Evolutionary conservation across 2,113 vertebrate species (phyloP).

Genomic region (Polypterus bichir): DNA sequence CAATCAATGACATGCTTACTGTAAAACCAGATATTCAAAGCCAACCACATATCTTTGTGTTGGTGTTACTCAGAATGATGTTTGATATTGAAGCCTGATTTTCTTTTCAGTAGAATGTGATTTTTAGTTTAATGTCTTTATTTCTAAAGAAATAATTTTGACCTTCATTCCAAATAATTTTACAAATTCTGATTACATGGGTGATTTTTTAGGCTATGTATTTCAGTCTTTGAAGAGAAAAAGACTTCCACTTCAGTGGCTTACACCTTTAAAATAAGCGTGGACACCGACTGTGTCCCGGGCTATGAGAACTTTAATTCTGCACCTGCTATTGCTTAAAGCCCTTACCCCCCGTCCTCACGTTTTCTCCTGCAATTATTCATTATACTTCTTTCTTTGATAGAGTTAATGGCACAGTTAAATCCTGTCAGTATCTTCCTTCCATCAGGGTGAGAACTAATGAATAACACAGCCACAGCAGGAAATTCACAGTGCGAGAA

Average conservation of each 20-base stretch:
- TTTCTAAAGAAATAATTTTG: no score
- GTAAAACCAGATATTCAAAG: no score
- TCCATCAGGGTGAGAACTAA: constrained; percentile 52
- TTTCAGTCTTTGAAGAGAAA: neutral
- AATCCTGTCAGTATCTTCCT: constrained; percentile 51
- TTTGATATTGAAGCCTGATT: no score
- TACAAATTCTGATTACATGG: no score
- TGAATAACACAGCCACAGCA: constrained; percentile 36
- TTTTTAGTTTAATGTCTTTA: no score
- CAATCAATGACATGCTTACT: no score
- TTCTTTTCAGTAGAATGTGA: no score
- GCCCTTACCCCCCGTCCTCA: constrained; percentile 24
- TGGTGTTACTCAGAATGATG: no score
- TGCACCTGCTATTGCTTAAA: neutral
- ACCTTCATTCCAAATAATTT: no score
- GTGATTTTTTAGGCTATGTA: no score
- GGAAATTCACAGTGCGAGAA: constrained; percentile 46
- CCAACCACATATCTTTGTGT: no score
- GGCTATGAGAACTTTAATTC: neutral
- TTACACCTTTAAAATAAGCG: neutral
- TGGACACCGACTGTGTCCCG: neutral
- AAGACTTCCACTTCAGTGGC: neutral
- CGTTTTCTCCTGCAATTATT: constrained; percentile 43
- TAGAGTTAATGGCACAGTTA: constrained; percentile 50
- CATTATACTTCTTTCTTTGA: constrained; percentile 33